Percentiles rank a stretch among this genome's conserved stretches.
Evolutionary conservation across 2,113 vertebrate species (phyloP).

Genomic region (Gnathonemus longibarbis): DNA sequence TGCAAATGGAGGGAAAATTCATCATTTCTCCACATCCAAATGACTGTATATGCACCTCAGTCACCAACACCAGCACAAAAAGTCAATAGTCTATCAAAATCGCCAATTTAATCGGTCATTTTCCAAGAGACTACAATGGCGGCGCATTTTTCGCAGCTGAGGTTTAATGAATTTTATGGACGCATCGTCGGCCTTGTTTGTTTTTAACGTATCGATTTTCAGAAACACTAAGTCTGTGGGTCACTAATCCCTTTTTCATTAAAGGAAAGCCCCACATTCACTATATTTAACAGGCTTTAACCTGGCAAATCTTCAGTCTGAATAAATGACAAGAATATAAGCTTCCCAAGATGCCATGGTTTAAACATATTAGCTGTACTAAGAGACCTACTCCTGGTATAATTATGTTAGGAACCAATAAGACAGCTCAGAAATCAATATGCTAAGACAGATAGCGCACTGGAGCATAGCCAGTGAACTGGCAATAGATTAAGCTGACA

Average conservation of each 20-base stretch:
- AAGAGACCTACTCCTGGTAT: conserved; percentile 95
- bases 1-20: neutral
- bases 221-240: conserved; percentile 50
- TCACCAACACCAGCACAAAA: neutral
- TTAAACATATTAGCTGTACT: conserved; percentile 99
- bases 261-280: conserved; percentile 67
- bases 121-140: neutral
- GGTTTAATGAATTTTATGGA: conserved; percentile 22
- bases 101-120: neutral
- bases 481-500: conserved; percentile 96
- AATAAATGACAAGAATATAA: conserved; percentile 81
- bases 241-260: conserved; percentile 69
- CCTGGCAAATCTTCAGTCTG: conserved; percentile 61
- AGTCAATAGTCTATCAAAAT: neutral
- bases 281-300: conserved; percentile 66
- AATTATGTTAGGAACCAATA: conserved; percentile 99
- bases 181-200: neutral
- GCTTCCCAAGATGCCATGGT: conserved; percentile 87
- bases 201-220: conserved; percentile 18
- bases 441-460: conserved; percentile 99
- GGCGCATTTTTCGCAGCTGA: conserved; percentile 37
- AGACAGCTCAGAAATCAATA: conserved; percentile 99
- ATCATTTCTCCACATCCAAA: neutral
- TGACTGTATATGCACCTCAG: neutral
- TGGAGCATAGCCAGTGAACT: conserved; percentile 91